phyloP scores from a whole-genome alignment of 1,140 invertebrate species.

The Procambarus clarkii region DNA sequence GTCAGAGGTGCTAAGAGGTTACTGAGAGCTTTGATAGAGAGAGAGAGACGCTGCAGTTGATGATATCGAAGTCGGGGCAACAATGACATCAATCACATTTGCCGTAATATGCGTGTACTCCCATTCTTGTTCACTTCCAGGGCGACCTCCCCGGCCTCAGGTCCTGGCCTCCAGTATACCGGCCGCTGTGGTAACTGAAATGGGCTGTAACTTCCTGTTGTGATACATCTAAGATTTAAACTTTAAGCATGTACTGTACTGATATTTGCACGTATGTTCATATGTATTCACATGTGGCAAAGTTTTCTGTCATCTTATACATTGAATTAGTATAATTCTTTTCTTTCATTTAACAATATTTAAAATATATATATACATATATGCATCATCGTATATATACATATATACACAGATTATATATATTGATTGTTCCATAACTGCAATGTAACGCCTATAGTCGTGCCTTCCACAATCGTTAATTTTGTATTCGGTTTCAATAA shows the following conservation, averaged over 20 bases:
- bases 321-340: no score
- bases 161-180: no score
- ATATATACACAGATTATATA: neutral
- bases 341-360: no score
- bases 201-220: no score
- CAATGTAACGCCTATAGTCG: neutral
- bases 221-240: no score
- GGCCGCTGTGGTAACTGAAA: no score
- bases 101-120: slow-evolving; percentile 56
- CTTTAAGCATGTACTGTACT: no score
- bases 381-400: neutral
- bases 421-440: neutral
- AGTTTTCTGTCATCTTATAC: no score
- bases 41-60: neutral
- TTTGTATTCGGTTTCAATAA: slow-evolving; percentile 26
- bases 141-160: neutral
- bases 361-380: neutral
- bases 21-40: neutral
- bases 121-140: slow-evolving; percentile 43
- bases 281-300: no score
- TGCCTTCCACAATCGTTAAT: neutral
- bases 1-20: no score
- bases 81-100: slow-evolving; percentile 52
- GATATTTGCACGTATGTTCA: no score
- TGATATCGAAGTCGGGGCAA: neutral